These are phyloP conservation scores for Phoeniculus purpureus DNA, from an alignment of 2,797 vertebrate genomes.

Conservation along the genomic window DNA sequence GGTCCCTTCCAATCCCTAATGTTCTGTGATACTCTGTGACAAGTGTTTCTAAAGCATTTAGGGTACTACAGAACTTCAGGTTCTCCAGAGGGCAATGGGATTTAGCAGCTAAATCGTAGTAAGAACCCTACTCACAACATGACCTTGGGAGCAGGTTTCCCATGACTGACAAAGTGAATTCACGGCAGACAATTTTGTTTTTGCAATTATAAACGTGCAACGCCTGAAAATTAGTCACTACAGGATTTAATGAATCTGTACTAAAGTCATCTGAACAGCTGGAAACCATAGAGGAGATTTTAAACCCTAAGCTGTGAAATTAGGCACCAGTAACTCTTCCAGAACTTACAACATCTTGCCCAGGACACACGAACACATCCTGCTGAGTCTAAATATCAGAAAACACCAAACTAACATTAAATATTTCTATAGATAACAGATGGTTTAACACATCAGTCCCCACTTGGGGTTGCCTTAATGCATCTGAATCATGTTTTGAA, in stretches of 20 bases:
- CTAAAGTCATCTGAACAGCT: conserved; percentile 19
- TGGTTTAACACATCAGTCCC: conserved; percentile 56
- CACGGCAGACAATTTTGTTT: neutral
- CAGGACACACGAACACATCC: neutral
- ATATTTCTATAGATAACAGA: conserved; percentile 61
- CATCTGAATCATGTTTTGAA: conserved; percentile 53
- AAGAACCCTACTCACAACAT: neutral
- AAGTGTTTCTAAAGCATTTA: conserved; percentile 59
- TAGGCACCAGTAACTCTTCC: conserved; percentile 8
- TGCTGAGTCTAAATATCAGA: conserved; percentile 30
- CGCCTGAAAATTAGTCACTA: neutral
- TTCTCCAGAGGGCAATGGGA: conserved; percentile 27
- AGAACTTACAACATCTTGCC: conserved; percentile 3
- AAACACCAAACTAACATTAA: conserved; percentile 52
- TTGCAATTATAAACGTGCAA: neutral
- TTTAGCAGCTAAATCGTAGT: conserved; percentile 30
- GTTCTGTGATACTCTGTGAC: neutral
- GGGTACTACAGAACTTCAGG: conserved; percentile 32
- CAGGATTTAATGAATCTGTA: conserved; percentile 8
- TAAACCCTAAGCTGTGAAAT: neutral
- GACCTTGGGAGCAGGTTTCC: neutral
- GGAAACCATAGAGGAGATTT: neutral
- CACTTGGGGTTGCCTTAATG: conserved; percentile 42
- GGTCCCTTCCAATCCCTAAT: too few relatives aligned
- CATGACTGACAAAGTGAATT: neutral